phyloP scores from a whole-genome alignment of 2,888 invertebrate species.

The Tetranychus piercei region DNA sequence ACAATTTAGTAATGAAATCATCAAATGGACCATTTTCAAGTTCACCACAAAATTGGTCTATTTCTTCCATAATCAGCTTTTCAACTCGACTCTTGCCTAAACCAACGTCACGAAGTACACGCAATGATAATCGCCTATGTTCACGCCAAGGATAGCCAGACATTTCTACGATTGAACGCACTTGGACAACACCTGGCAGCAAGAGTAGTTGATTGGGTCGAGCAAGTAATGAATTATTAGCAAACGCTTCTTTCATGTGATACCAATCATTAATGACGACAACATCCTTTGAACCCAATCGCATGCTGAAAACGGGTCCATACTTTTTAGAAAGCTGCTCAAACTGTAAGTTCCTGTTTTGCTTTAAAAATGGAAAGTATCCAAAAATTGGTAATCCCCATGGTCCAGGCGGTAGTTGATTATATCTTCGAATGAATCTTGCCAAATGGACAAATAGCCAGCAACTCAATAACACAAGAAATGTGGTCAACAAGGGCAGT shows the following conservation, averaged over 20 bases:
- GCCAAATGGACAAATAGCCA: too few relatives aligned
- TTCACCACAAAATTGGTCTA: too few relatives aligned
- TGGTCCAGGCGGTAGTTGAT: too few relatives aligned
- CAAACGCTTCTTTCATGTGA: neutral
- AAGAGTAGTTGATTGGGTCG: neutral
- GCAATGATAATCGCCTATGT: too few relatives aligned
- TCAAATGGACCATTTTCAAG: too few relatives aligned
- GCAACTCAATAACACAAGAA: too few relatives aligned
- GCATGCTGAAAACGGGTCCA: conserved; percentile 4
- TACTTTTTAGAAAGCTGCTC: neutral
- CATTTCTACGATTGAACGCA: too few relatives aligned
- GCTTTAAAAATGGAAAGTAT: neutral
- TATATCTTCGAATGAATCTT: too few relatives aligned
- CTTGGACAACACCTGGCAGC: neutral
- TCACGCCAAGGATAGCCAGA: too few relatives aligned
- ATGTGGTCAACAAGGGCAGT: too few relatives aligned
- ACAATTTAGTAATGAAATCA: too few relatives aligned
- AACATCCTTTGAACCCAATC: neutral
- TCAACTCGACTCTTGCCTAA: neutral
- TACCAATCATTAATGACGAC: conserved; percentile 1
- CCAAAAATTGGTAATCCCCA: neutral
- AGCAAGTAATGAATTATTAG: neutral
- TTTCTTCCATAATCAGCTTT: too few relatives aligned
- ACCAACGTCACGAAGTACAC: neutral
- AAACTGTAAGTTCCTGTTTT: neutral